These are phyloP conservation scores for Pseudobourletiella spinata DNA, from an alignment of 1,140 invertebrate species.

Conservation along the genomic window DNA sequence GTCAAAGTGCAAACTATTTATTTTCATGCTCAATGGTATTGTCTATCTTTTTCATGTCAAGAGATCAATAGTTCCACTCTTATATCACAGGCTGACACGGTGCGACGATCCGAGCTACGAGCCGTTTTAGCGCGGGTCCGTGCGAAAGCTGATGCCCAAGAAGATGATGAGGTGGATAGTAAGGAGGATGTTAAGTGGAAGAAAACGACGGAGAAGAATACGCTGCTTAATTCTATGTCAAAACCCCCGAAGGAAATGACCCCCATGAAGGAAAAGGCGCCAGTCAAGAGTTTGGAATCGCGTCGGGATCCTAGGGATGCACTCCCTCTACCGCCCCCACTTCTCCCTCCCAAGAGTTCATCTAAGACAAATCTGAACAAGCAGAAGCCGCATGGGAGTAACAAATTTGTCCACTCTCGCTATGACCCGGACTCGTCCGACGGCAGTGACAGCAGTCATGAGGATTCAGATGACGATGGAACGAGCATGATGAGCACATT, in stretches of 20 bases:
- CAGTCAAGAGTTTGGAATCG: background rate
- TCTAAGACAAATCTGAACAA: background rate
- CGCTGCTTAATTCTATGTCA: background rate
- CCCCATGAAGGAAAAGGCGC: background rate
- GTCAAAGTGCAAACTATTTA: too few species aligned
- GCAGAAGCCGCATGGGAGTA: background rate
- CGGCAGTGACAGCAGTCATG: background rate
- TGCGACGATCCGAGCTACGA: slow-evolving; percentile 55
- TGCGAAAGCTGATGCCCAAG: slow-evolving; percentile 39
- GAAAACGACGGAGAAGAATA: slow-evolving; percentile 3
- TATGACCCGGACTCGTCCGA: background rate
- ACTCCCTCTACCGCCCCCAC: background rate
- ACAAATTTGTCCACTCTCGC: background rate
- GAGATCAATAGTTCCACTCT: background rate
- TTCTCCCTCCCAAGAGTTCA: background rate
- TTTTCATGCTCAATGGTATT: too few species aligned
- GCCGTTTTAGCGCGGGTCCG: slow-evolving; percentile 55
- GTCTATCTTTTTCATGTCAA: background rate
- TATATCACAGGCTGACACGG: slow-evolving; percentile 52
- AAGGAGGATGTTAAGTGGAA: background rate
- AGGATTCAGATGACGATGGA: slow-evolving; percentile 14
- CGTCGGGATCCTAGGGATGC: background rate
- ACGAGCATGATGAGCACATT: slow-evolving; percentile 25
- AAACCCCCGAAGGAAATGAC: background rate
- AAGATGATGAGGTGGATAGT: background rate